A percentile compares a stretch with the other conserved stretches of the same genome.
Conservation (phyloP, 2,113 vertebrate species). For the Turdus rufiventris region DNA sequence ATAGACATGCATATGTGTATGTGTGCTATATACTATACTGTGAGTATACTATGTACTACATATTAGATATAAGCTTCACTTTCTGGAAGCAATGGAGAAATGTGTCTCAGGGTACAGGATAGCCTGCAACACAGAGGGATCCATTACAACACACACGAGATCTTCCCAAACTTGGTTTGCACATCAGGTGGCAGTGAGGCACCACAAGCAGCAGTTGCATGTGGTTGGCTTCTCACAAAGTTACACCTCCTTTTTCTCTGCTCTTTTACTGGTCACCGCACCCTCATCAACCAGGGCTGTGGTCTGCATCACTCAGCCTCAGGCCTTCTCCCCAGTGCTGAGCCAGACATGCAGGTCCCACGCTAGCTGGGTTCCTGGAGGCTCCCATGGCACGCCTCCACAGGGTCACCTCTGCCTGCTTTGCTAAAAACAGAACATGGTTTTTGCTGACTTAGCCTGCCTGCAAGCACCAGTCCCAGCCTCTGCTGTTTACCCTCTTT, state of each 20-base stretch:
- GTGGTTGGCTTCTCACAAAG: background rate
- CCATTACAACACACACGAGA: background rate
- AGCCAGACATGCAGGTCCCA: background rate
- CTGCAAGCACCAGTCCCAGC: background rate
- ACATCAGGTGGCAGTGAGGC: background rate
- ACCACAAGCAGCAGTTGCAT: background rate
- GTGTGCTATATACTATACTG: background rate
- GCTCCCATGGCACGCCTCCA: background rate
- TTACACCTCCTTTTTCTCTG: background rate
- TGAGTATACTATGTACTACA: background rate
- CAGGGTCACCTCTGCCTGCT: background rate
- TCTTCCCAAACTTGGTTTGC: background rate
- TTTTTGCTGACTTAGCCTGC: background rate
- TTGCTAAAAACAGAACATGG: background rate
- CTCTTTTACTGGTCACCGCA: background rate
- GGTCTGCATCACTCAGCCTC: background rate
- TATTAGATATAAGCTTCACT: background rate
- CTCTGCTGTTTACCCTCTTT: background rate
- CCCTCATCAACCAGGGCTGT: background rate
- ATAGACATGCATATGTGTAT: background rate
- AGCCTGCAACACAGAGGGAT: background rate
- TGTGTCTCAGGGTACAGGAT: background rate
- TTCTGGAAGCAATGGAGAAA: background rate
- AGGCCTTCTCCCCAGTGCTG: background rate
- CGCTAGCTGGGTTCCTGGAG: background rate